Evolutionary conservation across 2,888 invertebrate genomes (phyloP).

Genomic region (Celastrina argiolus): DNA sequence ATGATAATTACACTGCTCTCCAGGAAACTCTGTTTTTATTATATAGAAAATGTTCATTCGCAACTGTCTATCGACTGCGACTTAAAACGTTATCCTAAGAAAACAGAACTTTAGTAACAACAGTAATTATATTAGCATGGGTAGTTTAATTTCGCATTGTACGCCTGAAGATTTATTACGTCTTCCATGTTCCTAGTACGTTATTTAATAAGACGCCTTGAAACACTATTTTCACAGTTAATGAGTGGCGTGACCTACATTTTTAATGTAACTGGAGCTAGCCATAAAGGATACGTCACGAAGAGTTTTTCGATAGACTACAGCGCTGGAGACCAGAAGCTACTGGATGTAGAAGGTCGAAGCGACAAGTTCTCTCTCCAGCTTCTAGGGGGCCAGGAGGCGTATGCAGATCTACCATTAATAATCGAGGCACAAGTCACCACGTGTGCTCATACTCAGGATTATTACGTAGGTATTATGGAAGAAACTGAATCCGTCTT

Average conservation of each 20-base stretch:
- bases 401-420: slow-evolving; percentile 46
- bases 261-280: slow-evolving; percentile 46
- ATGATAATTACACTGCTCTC: no score
- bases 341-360: slow-evolving; percentile 44
- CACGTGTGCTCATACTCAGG: slow-evolving; percentile 49
- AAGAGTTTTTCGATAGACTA: slow-evolving; percentile 50
- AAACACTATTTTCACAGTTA: slow-evolving; percentile 38
- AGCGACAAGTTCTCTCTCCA: slow-evolving; percentile 49
- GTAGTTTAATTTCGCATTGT: no score
- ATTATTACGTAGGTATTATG: slow-evolving; percentile 51
- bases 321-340: slow-evolving; percentile 43
- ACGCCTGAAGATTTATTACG: no score
- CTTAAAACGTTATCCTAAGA: no score
- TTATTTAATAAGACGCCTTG: background rate
- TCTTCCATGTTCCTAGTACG: background rate
- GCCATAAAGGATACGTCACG: slow-evolving; percentile 27
- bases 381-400: slow-evolving; percentile 46
- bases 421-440: slow-evolving; percentile 50
- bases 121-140: no score
- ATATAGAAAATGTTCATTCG: no score
- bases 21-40: no score
- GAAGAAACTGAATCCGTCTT: no score
- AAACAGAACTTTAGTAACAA: no score
- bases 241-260: slow-evolving; percentile 50
- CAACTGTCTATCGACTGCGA: no score